These are phyloP conservation scores for Gymnothorax reevesii DNA, from an alignment of 2,797 vertebrate species.

Conservation along the genomic window DNA sequence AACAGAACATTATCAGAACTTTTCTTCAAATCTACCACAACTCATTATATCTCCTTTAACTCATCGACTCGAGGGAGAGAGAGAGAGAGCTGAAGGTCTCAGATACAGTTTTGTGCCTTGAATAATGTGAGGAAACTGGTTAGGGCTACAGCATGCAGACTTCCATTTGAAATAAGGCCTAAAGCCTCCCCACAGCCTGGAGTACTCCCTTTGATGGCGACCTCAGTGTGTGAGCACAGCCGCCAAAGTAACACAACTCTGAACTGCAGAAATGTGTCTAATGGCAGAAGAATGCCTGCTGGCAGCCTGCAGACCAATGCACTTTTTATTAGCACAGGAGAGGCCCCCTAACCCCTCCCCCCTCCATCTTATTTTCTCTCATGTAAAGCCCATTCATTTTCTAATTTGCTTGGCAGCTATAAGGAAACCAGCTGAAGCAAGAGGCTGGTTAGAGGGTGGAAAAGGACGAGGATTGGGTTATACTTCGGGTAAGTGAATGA, in stretches of 20 bases:
- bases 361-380: slow-evolving; percentile 52
- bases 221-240: slow-evolving; percentile 72
- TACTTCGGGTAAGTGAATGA: slow-evolving; percentile 59
- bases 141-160: neutral
- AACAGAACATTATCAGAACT: neutral
- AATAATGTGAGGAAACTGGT: slow-evolving; percentile 5
- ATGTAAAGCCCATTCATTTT: slow-evolving; percentile 57
- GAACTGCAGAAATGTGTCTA: slow-evolving; percentile 72
- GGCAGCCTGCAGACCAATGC: slow-evolving; percentile 68
- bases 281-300: slow-evolving; percentile 75
- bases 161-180: slow-evolving; percentile 47
- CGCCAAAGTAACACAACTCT: slow-evolving; percentile 72
- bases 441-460: slow-evolving; percentile 44
- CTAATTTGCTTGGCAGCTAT: slow-evolving; percentile 55
- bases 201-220: slow-evolving; percentile 53
- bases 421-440: slow-evolving; percentile 48
- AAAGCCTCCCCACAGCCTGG: slow-evolving; percentile 10
- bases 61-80: neutral
- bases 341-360: slow-evolving; percentile 49
- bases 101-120: neutral
- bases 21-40: neutral
- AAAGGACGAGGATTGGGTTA: slow-evolving; percentile 57
- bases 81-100: neutral
- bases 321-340: slow-evolving; percentile 73
- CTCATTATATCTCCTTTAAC: neutral